phyloP scores from a whole-genome alignment of 2,888 invertebrate genomes.

The Pollenia griseotomentosa region DNA sequence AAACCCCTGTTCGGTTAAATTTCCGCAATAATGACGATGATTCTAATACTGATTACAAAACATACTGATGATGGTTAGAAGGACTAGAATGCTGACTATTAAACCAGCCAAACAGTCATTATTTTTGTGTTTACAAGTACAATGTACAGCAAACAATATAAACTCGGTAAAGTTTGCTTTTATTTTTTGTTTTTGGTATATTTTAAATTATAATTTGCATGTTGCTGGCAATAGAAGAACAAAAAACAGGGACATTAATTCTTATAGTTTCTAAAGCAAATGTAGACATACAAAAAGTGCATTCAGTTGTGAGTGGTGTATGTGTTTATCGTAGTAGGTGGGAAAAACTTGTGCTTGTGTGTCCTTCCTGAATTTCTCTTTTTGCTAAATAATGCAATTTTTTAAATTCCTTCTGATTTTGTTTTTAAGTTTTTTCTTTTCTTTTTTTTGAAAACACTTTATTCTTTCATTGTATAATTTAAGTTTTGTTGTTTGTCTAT shows the following conservation, averaged over 20 bases:
- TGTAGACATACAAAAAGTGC: neutral
- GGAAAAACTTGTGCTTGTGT: neutral
- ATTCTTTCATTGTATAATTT: constrained; percentile 42
- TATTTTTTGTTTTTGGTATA: constrained; percentile 8
- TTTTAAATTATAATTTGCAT: constrained; percentile 26
- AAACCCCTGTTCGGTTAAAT: constrained; percentile 16
- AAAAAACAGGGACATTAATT: constrained; percentile 1
- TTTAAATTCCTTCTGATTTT: constrained; percentile 33
- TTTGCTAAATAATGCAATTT: constrained; percentile 39
- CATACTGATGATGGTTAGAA: neutral
- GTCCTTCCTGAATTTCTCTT: neutral
- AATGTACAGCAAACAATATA: constrained; percentile 13
- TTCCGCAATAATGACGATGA: constrained; percentile 43
- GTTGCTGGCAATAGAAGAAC: constrained; percentile 25
- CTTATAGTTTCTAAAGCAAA: neutral
- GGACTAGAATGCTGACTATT: neutral
- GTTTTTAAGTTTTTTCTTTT: constrained; percentile 17
- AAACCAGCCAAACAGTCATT: constrained; percentile 28
- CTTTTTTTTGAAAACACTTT: neutral
- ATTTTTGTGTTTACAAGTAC: constrained; percentile 13
- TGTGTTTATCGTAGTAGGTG: neutral
- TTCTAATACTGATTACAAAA: constrained; percentile 39
- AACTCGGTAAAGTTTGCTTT: neutral
- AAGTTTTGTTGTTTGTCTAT: constrained; percentile 22
- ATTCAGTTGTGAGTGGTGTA: neutral